Evolutionary conservation across 2,113 vertebrate genomes (phyloP).

Genomic region (Apodemus speciosus): DNA sequence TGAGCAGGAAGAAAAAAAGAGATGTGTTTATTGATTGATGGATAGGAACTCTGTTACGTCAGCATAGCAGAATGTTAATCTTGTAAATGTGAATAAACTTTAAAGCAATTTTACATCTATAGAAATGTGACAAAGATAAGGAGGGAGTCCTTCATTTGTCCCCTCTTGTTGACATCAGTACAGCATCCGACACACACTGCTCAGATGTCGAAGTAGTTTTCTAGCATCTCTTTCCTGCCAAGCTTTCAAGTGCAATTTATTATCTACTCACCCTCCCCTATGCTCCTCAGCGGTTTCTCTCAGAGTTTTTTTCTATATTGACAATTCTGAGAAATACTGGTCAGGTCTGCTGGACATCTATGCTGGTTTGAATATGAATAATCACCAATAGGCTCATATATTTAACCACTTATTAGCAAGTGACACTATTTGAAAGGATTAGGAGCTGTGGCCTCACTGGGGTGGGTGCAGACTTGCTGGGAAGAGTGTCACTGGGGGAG

Average conservation of each 20-base stretch:
- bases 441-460: neutral
- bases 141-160: neutral
- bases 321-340: neutral
- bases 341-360: neutral
- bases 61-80: neutral
- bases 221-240: neutral
- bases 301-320: neutral
- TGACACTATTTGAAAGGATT: neutral
- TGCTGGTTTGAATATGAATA: neutral
- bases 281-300: neutral
- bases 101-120: neutral
- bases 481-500: neutral
- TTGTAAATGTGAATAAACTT: conserved; percentile 4
- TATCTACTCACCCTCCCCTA: neutral
- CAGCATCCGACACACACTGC: neutral
- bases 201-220: neutral
- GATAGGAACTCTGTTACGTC: conserved; percentile 21
- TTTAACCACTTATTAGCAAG: neutral
- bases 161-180: neutral
- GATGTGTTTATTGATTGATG: conserved; percentile 28
- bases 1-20: neutral
- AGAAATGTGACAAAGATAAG: neutral
- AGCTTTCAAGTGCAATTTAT: neutral
- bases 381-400: no score
- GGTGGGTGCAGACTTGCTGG: neutral